Evolutionary conservation across 2,797 vertebrate genomes (phyloP).

Genomic region (Tauraco hartlaubi): DNA sequence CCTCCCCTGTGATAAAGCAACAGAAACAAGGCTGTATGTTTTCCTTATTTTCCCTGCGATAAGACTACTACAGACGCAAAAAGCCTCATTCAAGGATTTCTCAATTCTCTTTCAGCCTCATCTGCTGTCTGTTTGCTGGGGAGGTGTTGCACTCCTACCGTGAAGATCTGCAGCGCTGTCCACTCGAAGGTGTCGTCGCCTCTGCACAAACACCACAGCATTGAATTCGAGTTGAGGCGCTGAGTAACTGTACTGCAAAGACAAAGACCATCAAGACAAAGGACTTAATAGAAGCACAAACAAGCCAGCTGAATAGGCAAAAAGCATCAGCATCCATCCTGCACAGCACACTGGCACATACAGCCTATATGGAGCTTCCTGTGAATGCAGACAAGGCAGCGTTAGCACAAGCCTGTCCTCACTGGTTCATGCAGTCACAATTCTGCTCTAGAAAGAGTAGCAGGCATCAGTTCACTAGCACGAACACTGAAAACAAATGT

Average conservation of each 20-base stretch:
- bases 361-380: neutral
- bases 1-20: neutral
- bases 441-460: neutral
- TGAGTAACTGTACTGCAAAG: conserved; percentile 89
- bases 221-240: conserved; percentile 87
- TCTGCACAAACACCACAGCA: conserved; percentile 91
- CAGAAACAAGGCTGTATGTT: neutral
- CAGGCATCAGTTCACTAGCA: neutral
- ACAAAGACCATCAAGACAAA: conserved; percentile 30
- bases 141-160: conserved; percentile 77
- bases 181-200: conserved; percentile 89
- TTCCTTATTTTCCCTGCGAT: neutral
- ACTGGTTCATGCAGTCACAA: neutral
- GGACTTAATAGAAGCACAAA: neutral
- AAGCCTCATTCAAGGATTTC: neutral
- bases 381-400: neutral
- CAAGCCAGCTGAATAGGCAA: neutral
- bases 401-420: neutral
- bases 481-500: neutral
- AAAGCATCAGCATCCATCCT: neutral
- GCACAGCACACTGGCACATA: neutral
- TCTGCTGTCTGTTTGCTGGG: neutral
- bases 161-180: conserved; percentile 91
- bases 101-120: neutral
- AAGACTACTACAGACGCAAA: neutral